These are phyloP conservation scores for Noctua comes DNA, from an alignment of 2,888 invertebrate genomes.

Conservation along the genomic window DNA sequence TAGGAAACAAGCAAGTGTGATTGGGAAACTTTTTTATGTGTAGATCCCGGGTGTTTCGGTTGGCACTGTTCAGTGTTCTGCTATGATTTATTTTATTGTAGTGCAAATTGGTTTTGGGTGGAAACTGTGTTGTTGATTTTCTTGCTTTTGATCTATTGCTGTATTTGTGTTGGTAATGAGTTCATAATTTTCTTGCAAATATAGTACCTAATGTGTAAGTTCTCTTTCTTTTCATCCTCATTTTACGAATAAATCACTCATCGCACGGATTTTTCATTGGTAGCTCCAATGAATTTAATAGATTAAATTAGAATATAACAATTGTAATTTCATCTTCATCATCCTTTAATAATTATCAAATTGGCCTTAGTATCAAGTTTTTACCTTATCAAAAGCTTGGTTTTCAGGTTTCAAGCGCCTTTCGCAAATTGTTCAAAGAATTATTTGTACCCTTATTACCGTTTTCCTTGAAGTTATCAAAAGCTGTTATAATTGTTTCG, in stretches of 20 bases:
- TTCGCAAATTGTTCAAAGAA: constrained; percentile 12
- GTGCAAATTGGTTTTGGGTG: constrained; percentile 59
- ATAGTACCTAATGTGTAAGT: neutral
- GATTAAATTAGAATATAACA: no score
- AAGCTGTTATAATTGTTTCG: constrained; percentile 37
- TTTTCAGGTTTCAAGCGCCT: neutral
- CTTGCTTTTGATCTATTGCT: constrained; percentile 12
- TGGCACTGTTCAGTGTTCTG: constrained; percentile 24
- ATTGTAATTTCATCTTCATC: neutral
- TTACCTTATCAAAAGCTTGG: neutral
- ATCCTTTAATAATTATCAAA: constrained; percentile 12
- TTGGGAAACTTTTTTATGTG: constrained; percentile 73
- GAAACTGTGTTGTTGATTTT: constrained; percentile 22
- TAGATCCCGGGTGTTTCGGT: constrained; percentile 48
- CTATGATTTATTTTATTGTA: constrained; percentile 68
- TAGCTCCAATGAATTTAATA: no score
- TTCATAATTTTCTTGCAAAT: neutral
- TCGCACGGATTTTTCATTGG: no score
- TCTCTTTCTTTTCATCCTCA: no score
- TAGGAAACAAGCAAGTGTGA: constrained; percentile 67
- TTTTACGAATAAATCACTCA: no score
- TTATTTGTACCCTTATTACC: constrained; percentile 16
- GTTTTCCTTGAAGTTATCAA: constrained; percentile 50
- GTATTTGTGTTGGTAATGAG: neutral
- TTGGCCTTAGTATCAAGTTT: neutral